Base-by-base conservation (phyloP, 2,797 vertebrate genomes). In the Smutsia temminckii region DNA sequence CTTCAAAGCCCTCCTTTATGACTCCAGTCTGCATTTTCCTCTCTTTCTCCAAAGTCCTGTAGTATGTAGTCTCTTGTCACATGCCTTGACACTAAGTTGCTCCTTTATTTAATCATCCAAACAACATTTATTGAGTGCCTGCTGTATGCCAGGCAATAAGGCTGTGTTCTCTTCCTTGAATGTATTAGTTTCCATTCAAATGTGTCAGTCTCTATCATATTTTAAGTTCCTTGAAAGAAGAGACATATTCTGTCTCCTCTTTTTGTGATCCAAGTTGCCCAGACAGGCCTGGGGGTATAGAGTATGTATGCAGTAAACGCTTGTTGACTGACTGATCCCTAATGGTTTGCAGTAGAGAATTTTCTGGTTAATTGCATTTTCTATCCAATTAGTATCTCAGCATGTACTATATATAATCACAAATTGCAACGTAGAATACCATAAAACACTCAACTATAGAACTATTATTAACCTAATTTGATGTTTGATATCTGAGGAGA, bases 331-430 rank as follows among this genome's bases (percentile, higher is more conserved):
- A 89, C 85, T 92, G 95, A 90, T 92, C 83, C 74, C 59, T 85
- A 37, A 69, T 75, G 95, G 68, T 42, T 71, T 74, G 59, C 66
- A 49, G 81, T 51, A 79, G 81, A 78, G 46, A 88, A 63, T 92
- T 87, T 89, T 91, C 88, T 93, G 74, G 83, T 61, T 93, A 94
- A 93, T 87, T 92, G 59, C 53, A 72, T 86, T 59, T 91, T 93
- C 63, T 93, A 23, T 95, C 81, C 95, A 94, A 87, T 96, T 89
- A 92, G 83, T 91, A 72, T 86, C 84, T 92, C 64, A 72, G 18
- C 69, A 55, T 81, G 40, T 74, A 77, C 74, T 68, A 8, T n/a
- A 69, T 34, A 66, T 49, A 87, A 63, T 92, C 69, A 85, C 93
- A 46, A 46, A 95, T 93, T 96, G 64, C 68, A 89, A 95, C 91